A percentile compares a stretch with the other conserved stretches of the same genome.
Conservation (phyloP, 2,797 vertebrate genomes). For the Okamejei kenojei region DNA sequence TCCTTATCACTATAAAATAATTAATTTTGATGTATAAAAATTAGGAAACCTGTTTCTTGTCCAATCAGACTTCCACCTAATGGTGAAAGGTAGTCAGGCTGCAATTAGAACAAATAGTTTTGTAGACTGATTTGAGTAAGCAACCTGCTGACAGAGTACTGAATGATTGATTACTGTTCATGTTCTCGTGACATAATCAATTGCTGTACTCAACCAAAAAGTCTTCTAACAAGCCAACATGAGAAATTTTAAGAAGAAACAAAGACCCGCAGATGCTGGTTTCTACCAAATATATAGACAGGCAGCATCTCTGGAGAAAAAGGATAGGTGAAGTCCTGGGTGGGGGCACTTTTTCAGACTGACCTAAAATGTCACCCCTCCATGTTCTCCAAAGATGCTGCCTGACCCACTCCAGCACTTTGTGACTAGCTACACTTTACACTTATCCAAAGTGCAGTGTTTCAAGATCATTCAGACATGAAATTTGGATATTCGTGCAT, state of each 20-base stretch:
- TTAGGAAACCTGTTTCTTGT: background rate
- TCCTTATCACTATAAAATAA: background rate
- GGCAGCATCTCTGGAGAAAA: no score
- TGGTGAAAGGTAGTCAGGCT: background rate
- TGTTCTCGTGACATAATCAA: background rate
- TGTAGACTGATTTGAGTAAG: background rate
- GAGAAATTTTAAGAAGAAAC: background rate
- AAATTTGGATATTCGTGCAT: background rate
- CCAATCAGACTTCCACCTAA: background rate
- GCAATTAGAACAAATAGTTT: background rate
- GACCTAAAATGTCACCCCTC: no score
- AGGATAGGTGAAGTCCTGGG: no score
- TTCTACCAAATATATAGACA: no score
- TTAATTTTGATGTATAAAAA: background rate
- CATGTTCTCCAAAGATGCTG: no score
- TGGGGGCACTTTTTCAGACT: no score
- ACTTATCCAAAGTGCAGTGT: background rate
- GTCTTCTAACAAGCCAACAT: background rate
- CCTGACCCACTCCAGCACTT: no score
- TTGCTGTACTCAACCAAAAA: background rate
- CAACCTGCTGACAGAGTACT: background rate
- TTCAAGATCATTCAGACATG: background rate
- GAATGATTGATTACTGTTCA: background rate
- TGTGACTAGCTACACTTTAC: no score
- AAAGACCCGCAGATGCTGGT: no score